Evolutionary conservation across 2,797 vertebrate genomes (phyloP).

Genomic region (Erethizon dorsatum): DNA sequence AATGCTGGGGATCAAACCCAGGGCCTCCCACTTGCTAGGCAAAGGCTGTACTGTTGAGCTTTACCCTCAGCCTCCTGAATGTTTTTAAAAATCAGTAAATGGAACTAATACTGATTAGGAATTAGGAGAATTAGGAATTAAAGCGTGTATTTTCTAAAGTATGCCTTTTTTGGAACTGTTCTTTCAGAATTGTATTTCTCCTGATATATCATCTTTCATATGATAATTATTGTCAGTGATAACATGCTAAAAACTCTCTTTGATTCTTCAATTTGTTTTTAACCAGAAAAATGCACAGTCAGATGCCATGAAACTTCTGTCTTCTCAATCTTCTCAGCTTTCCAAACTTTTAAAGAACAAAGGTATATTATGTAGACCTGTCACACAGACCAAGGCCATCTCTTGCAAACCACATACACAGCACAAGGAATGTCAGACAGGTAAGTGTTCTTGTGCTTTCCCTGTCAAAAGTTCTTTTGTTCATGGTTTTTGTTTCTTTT

Average conservation of each 20-base stretch:
- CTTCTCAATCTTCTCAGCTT: conserved; percentile 90
- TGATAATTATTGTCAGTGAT: conserved; percentile 62
- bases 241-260: conserved; percentile 51
- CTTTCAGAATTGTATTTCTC: conserved; percentile 70
- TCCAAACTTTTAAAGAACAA: conserved; percentile 96
- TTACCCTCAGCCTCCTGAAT: not conserved
- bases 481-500: not conserved
- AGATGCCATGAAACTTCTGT: conserved; percentile 89
- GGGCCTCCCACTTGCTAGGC: not conserved
- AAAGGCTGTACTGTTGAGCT: not conserved
- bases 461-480: conserved; percentile 13
- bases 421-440: conserved; percentile 94
- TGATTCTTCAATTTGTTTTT: conserved; percentile 76
- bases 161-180: not conserved
- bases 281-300: conserved; percentile 92
- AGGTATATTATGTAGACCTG: conserved; percentile 95
- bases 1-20: not conserved
- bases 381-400: conserved; percentile 96
- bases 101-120: conserved; percentile 28
- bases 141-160: conserved; percentile 16
- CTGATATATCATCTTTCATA: conserved; percentile 40
- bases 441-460: conserved; percentile 87
- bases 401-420: conserved; percentile 95
- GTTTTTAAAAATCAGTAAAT: conserved; percentile 30
- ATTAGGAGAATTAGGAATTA: conserved; percentile 55